Evolutionary conservation across 2,113 vertebrate genomes (phyloP).

Genomic region (Daubentonia madagascariensis): DNA sequence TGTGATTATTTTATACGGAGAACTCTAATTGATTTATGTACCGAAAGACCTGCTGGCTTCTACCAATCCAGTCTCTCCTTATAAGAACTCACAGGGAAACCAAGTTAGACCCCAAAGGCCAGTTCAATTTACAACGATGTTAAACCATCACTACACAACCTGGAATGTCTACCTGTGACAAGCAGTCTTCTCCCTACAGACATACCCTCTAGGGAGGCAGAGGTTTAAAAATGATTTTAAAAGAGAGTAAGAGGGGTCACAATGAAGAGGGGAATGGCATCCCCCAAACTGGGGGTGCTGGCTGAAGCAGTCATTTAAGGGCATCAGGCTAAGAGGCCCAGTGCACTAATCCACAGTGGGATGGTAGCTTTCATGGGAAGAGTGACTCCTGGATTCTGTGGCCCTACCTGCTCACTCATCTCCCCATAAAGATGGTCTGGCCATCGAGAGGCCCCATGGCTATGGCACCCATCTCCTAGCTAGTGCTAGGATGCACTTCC

Average conservation of each 20-base stretch:
- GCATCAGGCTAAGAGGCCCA: background rate
- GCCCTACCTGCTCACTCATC: background rate
- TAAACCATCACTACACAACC: background rate
- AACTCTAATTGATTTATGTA: background rate
- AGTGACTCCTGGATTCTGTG: background rate
- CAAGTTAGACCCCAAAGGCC: background rate
- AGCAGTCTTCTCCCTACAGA: background rate
- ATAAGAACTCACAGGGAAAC: background rate
- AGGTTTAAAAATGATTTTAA: background rate
- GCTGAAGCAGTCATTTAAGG: background rate
- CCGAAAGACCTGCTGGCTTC: background rate
- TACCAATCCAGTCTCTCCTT: background rate
- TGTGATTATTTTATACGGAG: background rate
- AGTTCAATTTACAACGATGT: background rate
- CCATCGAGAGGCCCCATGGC: background rate
- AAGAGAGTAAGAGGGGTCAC: background rate
- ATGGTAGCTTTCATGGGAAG: background rate
- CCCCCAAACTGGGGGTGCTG: background rate
- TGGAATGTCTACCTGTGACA: background rate
- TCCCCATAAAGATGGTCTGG: background rate
- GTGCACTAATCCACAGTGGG: too few species aligned
- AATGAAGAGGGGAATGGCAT: background rate
- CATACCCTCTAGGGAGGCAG: background rate
- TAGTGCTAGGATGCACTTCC: too few species aligned
- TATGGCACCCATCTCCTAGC: background rate